Percentiles rank a stretch among this genome's conserved stretches.
Conservation (phyloP, 2,888 invertebrate species). For the Stictocephala bisonia region DNA sequence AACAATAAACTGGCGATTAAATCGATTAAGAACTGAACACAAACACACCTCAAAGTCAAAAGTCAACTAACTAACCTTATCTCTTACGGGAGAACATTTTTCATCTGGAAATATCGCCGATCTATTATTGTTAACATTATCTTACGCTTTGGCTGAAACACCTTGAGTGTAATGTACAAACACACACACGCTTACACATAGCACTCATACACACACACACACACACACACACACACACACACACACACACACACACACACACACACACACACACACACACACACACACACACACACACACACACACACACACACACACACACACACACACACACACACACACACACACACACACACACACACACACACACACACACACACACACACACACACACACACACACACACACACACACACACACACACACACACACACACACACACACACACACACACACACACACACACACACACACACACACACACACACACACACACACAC, state of each 20-base stretch:
- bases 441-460: neutral
- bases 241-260: neutral
- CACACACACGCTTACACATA: neutral
- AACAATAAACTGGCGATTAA: too few relatives aligned
- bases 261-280: neutral
- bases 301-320: neutral
- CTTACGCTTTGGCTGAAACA: too few relatives aligned
- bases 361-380: neutral
- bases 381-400: neutral
- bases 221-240: neutral
- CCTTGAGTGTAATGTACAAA: too few relatives aligned
- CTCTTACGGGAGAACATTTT: too few relatives aligned
- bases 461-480: neutral
- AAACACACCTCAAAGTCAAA: too few relatives aligned
- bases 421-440: neutral
- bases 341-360: neutral
- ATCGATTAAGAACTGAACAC: too few relatives aligned
- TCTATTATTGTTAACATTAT: too few relatives aligned
- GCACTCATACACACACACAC: neutral
- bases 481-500: neutral
- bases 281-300: neutral
- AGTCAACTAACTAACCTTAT: too few relatives aligned
- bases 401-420: neutral
- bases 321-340: neutral
- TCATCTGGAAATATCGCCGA: too few relatives aligned